Percentiles rank a stretch among this genome's conserved stretches.
Evolutionary conservation across 2,888 invertebrate species (phyloP).

Genomic region (Drosophila pseudotalamancana): DNA sequence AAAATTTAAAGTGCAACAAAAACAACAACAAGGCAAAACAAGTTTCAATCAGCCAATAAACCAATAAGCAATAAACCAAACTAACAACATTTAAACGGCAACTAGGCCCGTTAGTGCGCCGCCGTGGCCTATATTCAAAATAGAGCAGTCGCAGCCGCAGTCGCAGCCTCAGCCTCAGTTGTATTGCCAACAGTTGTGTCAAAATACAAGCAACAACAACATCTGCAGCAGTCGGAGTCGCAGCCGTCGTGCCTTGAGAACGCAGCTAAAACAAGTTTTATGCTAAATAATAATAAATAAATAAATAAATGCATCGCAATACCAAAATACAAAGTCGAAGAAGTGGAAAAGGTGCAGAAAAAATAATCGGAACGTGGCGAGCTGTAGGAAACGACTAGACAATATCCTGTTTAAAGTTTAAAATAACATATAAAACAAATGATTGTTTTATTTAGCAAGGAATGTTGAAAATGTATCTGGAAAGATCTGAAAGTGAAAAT

Average conservation of each 20-base stretch:
- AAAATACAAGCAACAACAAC: no score
- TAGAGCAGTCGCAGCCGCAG: slow-evolving; percentile 64
- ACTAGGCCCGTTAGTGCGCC: slow-evolving; percentile 72
- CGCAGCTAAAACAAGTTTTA: slow-evolving; percentile 68
- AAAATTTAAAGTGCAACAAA: slow-evolving; percentile 59
- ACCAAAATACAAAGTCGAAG: slow-evolving; percentile 51
- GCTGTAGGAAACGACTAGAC: background rate
- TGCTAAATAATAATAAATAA: slow-evolving; percentile 76
- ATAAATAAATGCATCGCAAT: slow-evolving; percentile 68
- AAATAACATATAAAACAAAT: background rate
- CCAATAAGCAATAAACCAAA: slow-evolving; percentile 61
- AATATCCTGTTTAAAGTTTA: slow-evolving; percentile 1
- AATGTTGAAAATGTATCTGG: no score
- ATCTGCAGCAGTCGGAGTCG: slow-evolving; percentile 12
- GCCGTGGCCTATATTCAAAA: slow-evolving; percentile 81
- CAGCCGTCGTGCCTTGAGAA: slow-evolving; percentile 57
- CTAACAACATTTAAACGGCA: slow-evolving; percentile 35
- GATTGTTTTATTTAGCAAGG: no score
- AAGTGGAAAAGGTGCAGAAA: slow-evolving; percentile 30
- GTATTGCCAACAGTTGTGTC: no score
- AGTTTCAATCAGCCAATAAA: slow-evolving; percentile 64
- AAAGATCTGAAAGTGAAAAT: no score
- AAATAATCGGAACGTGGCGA: slow-evolving; percentile 1
- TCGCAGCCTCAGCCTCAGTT: slow-evolving; percentile 20
- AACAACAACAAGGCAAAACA: slow-evolving; percentile 51